Evolutionary conservation across 1,140 invertebrate species (phyloP).

Genomic region (Metaphire vulgaris): DNA sequence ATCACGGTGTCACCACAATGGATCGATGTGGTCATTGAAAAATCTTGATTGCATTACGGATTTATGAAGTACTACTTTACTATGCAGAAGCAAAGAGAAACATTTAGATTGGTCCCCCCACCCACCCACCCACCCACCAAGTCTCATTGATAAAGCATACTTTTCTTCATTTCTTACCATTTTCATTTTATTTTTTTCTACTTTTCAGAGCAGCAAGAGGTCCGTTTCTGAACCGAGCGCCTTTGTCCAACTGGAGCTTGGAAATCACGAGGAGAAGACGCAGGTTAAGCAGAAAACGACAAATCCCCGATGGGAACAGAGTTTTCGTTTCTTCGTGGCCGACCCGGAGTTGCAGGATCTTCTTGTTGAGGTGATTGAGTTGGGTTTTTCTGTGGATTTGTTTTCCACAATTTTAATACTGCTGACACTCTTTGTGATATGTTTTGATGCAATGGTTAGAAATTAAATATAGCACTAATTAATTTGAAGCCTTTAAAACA

Average conservation of each 20-base stretch:
- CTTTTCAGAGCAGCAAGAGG: no score
- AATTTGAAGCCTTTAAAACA: neutral
- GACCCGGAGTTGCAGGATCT: constrained; percentile 81
- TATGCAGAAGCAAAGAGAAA: no score
- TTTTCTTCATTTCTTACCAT: no score
- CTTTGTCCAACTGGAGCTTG: constrained; percentile 43
- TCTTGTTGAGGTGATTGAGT: constrained; percentile 61
- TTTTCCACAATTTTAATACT: neutral
- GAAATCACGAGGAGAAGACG: constrained; percentile 39
- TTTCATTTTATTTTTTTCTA: no score
- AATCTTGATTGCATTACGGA: no score
- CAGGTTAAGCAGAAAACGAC: constrained; percentile 47
- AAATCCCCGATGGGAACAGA: constrained; percentile 61
- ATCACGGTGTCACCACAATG: no score
- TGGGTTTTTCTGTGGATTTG: neutral
- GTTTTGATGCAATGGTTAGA: neutral
- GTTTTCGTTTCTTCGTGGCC: constrained; percentile 79
- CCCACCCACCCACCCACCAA: no score
- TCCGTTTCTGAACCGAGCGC: constrained; percentile 53
- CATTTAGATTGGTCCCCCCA: no score
- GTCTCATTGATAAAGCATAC: no score
- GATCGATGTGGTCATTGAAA: no score
- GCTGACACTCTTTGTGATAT: neutral
- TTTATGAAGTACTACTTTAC: no score
- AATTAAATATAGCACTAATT: neutral